Base-by-base conservation (phyloP, 2,113 vertebrate genomes). In the Sporophila hypoxantha region DNA sequence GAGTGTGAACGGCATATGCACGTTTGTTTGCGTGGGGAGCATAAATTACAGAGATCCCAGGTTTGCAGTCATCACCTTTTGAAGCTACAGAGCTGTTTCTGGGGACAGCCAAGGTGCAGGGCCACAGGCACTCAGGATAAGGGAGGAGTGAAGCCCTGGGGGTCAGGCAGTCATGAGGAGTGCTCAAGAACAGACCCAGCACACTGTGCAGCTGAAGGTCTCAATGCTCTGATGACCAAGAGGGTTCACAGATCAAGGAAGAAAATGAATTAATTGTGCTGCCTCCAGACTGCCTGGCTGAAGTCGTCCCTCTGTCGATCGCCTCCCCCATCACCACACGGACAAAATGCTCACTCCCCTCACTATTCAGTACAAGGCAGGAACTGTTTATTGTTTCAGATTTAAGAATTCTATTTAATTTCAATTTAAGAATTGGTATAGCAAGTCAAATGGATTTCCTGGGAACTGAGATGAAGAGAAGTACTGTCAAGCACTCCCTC, bases 11-110 rank as follows among this genome's bases (percentile, higher is more conserved):
- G 47, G 73, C 71, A 84, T 82, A 77, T 76, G 84, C 55, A 17
- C 44, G 66, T 67, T 60, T 89, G 87, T 91, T 83, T 95, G 90
- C 37, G 41, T 79, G 81, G 83, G 77, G 52, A 84, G 82, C 94
- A 87, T 93, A 88, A 92, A 88, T 70, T 89, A 88, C 2, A 4
- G 71, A 93, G 91, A 52, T 92, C 62, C 57, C 82, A 56, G 77
- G 41, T 77, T 85, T 82, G 75, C 46, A 93, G 76, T 59, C 66
- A 16, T 56, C 74, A 86, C 42, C 82, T 42, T 71, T 76, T 81
- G 60, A 62, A 90, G 79, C 76, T 82, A 53, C 47, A 77, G 68
- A 23, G 52, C 68, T 7, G 9, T 57, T 89, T n/a, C 42, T 69
- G 71, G 56, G 76, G 26, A 73, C 67, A 77, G 76, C 59, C 4